phyloP scores from a whole-genome alignment of 1,140 invertebrate genomes.

The Cecropterus lyciades region DNA sequence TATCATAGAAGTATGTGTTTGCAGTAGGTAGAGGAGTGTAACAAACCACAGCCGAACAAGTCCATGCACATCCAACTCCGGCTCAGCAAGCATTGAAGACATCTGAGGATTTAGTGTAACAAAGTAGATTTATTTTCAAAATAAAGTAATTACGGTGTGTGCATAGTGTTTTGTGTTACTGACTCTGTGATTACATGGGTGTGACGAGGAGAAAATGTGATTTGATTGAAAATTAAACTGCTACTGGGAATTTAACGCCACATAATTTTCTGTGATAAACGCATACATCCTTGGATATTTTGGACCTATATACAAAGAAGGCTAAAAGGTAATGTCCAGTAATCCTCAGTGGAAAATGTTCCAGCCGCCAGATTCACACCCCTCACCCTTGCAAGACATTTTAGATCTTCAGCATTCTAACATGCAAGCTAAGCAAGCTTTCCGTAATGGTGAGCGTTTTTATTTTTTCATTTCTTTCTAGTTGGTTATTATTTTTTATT shows the following conservation, averaged over 20 bases:
- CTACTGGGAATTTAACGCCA: slow-evolving; percentile 66
- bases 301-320: slow-evolving; percentile 71
- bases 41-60: slow-evolving; percentile 64
- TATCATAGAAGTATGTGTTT: slow-evolving; percentile 26
- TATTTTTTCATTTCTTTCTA: slow-evolving; percentile 18
- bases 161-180: slow-evolving; percentile 64
- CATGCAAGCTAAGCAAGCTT: slow-evolving; percentile 76
- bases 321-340: slow-evolving; percentile 87
- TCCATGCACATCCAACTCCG: slow-evolving; percentile 85
- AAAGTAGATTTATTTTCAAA: slow-evolving; percentile 72
- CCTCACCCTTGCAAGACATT: slow-evolving; percentile 78
- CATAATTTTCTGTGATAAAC: slow-evolving; percentile 80
- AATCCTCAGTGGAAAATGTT: slow-evolving; percentile 97
- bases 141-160: slow-evolving; percentile 60
- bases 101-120: slow-evolving; percentile 91
- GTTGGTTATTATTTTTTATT: slow-evolving; percentile 9
- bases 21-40: slow-evolving; percentile 36
- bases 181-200: slow-evolving; percentile 60
- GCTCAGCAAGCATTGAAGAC: slow-evolving; percentile 95
- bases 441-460: slow-evolving; percentile 75
- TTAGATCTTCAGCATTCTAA: slow-evolving; percentile 79
- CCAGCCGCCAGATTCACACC: slow-evolving; percentile 90
- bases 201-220: slow-evolving; percentile 73
- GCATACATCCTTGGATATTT: slow-evolving; percentile 68
- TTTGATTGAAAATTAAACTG: slow-evolving; percentile 67